Evolutionary conservation across 2,888 invertebrate species (phyloP).

Genomic region (Conistra vaccinii): DNA sequence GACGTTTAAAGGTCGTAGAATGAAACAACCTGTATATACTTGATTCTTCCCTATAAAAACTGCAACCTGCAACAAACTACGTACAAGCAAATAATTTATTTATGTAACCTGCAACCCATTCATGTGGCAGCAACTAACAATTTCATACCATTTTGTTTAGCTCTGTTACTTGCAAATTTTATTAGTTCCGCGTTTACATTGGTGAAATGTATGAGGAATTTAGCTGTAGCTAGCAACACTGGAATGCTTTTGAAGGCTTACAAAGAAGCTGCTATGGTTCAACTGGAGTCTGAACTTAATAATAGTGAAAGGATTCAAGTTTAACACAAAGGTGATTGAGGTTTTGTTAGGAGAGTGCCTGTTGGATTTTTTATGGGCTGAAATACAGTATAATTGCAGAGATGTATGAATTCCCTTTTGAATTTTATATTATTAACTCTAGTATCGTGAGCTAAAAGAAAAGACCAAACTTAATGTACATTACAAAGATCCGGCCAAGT

Average conservation of each 20-base stretch:
- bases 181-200: slow-evolving; percentile 64
- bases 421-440: neutral
- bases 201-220: slow-evolving; percentile 65
- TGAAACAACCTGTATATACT: neutral
- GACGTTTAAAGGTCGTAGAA: neutral
- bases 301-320: slow-evolving; percentile 42
- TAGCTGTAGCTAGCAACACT: slow-evolving; percentile 48
- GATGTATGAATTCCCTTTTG: neutral
- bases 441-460: neutral
- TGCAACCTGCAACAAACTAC: slow-evolving; percentile 23
- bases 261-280: slow-evolving; percentile 60
- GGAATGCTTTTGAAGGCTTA: slow-evolving; percentile 66
- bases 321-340: slow-evolving; percentile 39
- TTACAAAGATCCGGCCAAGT: too few species aligned
- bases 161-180: slow-evolving; percentile 59
- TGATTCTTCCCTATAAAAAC: slow-evolving; percentile 8
- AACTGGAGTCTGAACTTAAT: slow-evolving; percentile 51
- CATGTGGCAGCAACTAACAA: slow-evolving; percentile 54
- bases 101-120: slow-evolving; percentile 43
- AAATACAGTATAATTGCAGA: neutral
- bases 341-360: slow-evolving; percentile 14
- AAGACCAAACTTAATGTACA: too few species aligned
- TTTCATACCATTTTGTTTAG: slow-evolving; percentile 63
- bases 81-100: slow-evolving; percentile 32
- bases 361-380: slow-evolving; percentile 3